Base-by-base conservation (phyloP, 2,113 vertebrate genomes). In the Centropus unirufus region DNA sequence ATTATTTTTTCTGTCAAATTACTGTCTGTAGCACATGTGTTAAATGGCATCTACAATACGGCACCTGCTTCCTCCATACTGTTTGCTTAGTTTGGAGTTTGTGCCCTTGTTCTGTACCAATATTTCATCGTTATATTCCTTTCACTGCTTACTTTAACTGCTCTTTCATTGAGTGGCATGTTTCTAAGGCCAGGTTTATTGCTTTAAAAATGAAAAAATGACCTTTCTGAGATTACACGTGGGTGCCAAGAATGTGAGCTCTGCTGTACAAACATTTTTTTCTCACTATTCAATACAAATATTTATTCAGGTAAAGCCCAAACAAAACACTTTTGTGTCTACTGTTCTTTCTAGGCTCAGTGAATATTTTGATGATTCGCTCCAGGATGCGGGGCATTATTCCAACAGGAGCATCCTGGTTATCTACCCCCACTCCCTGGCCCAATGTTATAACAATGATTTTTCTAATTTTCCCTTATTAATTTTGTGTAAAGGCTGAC, bases 1-100 rank as follows among this genome's bases (percentile, higher is more conserved):
- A 83, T 93, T 97, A 58, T 63, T 94, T 93, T 90, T 93, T 79
- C 85, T 90, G 75, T 95, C 79, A 77, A 42, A 59, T 67, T 81
- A 27, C 52, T 80, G 24, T 55, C 44, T 84, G 49, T 36, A 87
- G 69, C 89, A 75, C 66, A 81, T 84, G 69, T 67, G 87, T 84
- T 84, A 83, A 55, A 72, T 84, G 68, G 64, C 76, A 92, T 47
- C 76, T 63, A 34, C 57, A 74, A 8, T 42, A 55, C 32, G 64
- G 52, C 61, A 91, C 59, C 64, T 91, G 61, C 44, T 40, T 36
- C 52, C 73, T 77, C 46, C 26, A 21, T 85, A 20, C 34, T 74
- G 40, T 77, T 88, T 77, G 63, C 85, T 81, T 59, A 32, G 51
- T n/a, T 42, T 78, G 74, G 32, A 88, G 26, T 77, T 68, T 26